Base-by-base conservation (phyloP, 2,888 invertebrate species). In the Zonitis immaculata region DNA sequence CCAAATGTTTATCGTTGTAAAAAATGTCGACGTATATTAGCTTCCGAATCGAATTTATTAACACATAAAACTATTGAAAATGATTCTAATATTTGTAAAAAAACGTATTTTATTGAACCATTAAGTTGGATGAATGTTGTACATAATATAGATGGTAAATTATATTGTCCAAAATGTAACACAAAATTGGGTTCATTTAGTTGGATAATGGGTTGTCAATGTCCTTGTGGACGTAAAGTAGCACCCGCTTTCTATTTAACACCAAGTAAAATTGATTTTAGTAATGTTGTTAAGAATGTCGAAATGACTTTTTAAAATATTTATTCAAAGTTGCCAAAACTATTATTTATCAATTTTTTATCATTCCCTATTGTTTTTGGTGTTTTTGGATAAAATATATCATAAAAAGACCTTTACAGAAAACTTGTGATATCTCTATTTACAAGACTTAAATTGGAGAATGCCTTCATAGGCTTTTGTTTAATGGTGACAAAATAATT, bases 201-300 rank as follows among this genome's bases (percentile, higher is more conserved):
- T 73, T 95, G 95, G 95, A 82, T 90, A 54, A 88, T 88, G 83
- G 91, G 92, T 49, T 92, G 91, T 66, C 87, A 89, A 65, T 95
- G 95, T 73, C 91, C 92, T 0, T 95, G 95, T 75, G 93, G 93
- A 0, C 86, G 87, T 57, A 90, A 91, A 76, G 88, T 94, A 54
- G 89, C 91, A 11, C 94, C 94, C 0, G 91, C 92, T 20, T 95
- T 95, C 79, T 95, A 95, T 77, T 79, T 95, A 64, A 89, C 90
- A 66, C 91, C 91, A 32, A 90, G 91, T 42, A 93, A 92, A 78
- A 91, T 95, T 56, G 95, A 95, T 75, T 87, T 89, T 79, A 89
- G 91, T 54, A 91, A 89, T 73, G 86, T 89, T 48, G 91, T 92
- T 47, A 90, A 92, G 73, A 93, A 92, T 73, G 87, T 93, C 52